Evolutionary conservation across 2,888 invertebrate genomes (phyloP), one percentile per base, ranked within the genome.

Genomic region (Lampropteryx suffumata): DNA sequence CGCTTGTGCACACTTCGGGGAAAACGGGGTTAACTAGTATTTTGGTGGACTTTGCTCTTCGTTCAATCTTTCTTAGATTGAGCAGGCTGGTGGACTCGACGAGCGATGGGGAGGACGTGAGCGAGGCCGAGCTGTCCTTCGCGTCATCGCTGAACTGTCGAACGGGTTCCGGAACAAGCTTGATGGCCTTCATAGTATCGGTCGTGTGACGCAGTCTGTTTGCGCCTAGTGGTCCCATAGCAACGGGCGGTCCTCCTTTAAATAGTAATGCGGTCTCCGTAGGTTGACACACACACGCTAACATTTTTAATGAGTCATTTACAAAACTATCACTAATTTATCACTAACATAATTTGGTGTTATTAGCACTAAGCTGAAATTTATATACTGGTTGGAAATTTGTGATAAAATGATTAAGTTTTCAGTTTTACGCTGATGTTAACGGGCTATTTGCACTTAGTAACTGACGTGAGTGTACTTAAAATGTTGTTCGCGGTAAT

Each of bases 211-310:
- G 72, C 71, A 82, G 64, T 83, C 83, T 82, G 77, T 80, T 76
- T 67, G 88, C 71, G 71, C 90, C 77, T 67, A 92, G 76, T 82
- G 92, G 85, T 73, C 91, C 89, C 92, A 90, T 86, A 73, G 91
- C 73, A 74, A 91, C 73, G 71, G 91, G 85, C 68, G 87, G 83
- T 69, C 90, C 89, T 73, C 90, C 90, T 79, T 87, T 88, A 72
- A 88, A 90, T 53, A 91, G 75, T 69, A 91, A 72, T 46, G 89
- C 89, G 59, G 92, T 91, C 70, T 93, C 92, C 63, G 91, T 85
- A 55, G 93, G 93, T 76, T 93, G 93, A 78, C 93, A 93, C 64
- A 93, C 93, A 85, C 93, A 93, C 71, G 93, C 93, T 87, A 93
- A 86, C 93, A 93, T 93, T 82, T 86, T 91, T 64, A 78, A 73